Evolutionary conservation across 1,140 invertebrate genomes (phyloP), one percentile per base, ranked within the genome.

Genomic region (Drosophila ogumai): DNA sequence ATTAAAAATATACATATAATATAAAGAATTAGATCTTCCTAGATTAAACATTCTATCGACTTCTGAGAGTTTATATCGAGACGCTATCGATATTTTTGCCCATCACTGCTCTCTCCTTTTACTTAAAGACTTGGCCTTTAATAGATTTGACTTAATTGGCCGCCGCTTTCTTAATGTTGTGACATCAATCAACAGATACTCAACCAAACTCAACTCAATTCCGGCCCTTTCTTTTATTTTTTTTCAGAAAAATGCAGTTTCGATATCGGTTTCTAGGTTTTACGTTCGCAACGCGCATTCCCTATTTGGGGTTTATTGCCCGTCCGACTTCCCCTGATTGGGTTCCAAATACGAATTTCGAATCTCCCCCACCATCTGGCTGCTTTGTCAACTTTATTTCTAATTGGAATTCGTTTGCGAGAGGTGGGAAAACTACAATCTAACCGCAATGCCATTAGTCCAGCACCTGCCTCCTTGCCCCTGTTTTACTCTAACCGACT

Each of bases 61-160:
- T 19, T 34, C 25, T 3, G 15, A 1, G 2, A 34, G 10, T 17
- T 17, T 43, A 19, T 34, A 52, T 52, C 50, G 12, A 34, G 12
- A 36, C 32, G 1, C 22, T 19, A 34, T 52, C 32, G 32, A 9
- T 8, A 34, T 34, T 13, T 52, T 22, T 19, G 17, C 8, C 31
- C 50, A 54, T 54, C 50, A 6, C 50, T 54, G 15, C 59, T 55
- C 19, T 56, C 49, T 40, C 19, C 32, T 44, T 34, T 31, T 44
- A 46, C 4, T 36, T 3, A 17, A 10, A 54, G 50, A 15, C 17
- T 25, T 38, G 31, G 25, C 25, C 54, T 50, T 72, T 75, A 61
- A 88, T 90, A 88, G 85, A 85, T 90, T 75, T 90, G 49, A 64
- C 85, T 90, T 90, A 90, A 90, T 90, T 90, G 85, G 81, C 74